Evolutionary conservation across 2,888 invertebrate species (phyloP), one percentile per base, ranked within the genome.

Genomic region (Silvanus unidentatus): DNA sequence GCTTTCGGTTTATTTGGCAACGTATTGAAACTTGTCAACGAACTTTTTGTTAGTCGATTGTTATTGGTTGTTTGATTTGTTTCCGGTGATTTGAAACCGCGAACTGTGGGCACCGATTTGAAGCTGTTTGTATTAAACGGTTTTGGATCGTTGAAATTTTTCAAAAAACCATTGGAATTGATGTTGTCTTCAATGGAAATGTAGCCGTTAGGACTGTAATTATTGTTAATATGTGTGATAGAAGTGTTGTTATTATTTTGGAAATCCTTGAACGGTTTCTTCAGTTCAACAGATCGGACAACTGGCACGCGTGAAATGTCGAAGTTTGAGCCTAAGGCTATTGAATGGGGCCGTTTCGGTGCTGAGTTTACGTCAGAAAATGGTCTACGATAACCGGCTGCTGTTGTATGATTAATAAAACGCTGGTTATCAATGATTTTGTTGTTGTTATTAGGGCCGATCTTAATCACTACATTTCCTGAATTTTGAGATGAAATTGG

Each of bases 281-380:
- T 76, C 13, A 75, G 61, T 58, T 76, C 75, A 0, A 76, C 75
- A 2, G 74, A 67, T 49, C 73, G 57, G 5, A 76, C 75, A 11
- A 75, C 69, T 16, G 76, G 76, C 29, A 75, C 68, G 42, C 72
- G 55, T 2, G 72, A 71, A 12, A 69, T 63, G 48, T 70, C 73
- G 34, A 61, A 63, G 40, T 51, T 58, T 38, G 62, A 61, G 43
- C 66, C 67, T 44, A 65, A 64, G 27, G 67, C 70, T 39, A 68
- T 65, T 8, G 66, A 70, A 57, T 66, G 71, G 4, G 66, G 70
- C 41, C 64, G 57, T 48, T 50, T 45, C 48, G 52, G 52, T 38
- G 61, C 60, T 49, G 55, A 63, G 38, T 65, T 65, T 27, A 66
- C 50, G 50, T 63, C 65, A 2, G 60, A 60, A 22, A 71, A 60